A percentile compares a stretch with the other conserved stretches of the same genome.
Conservation (phyloP, 1,140 invertebrate species). For the Drosophila orena region DNA sequence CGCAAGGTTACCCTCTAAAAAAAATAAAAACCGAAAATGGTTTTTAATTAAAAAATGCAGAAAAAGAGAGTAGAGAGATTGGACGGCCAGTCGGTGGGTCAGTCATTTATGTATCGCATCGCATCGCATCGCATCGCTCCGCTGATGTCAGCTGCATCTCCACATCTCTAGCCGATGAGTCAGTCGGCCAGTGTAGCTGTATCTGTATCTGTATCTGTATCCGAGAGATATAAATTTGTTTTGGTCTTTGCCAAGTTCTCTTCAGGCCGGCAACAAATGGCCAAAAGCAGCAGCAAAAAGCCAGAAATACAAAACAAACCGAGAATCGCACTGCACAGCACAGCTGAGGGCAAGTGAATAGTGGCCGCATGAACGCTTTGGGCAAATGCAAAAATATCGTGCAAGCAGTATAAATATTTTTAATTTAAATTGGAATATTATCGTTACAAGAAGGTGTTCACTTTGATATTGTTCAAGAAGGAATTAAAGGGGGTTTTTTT, state of each 20-base stretch:
- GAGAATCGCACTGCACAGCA: conserved; percentile 6
- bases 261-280: conserved; percentile 39
- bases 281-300: conserved; percentile 48
- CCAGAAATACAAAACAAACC: conserved; percentile 21
- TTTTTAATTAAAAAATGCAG: conserved; percentile 33
- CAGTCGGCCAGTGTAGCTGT: conserved; percentile 11
- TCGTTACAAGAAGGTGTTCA: too few relatives aligned
- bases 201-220: conserved; percentile 11
- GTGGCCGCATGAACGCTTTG: background rate
- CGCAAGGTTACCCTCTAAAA: conserved; percentile 19
- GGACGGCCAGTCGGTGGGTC: background rate
- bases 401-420: too few relatives aligned
- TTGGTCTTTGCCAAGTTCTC: conserved; percentile 49
- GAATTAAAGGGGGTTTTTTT: background rate
- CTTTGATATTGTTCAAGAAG: too few relatives aligned
- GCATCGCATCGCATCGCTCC: conserved; percentile 1
- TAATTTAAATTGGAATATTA: too few relatives aligned
- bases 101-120: background rate
- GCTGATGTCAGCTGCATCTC: conserved; percentile 39
- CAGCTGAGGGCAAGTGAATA: background rate
- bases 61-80: background rate
- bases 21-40: conserved; percentile 21
- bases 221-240: conserved; percentile 29
- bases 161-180: conserved; percentile 31
- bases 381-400: background rate